Evolutionary conservation across 2,888 invertebrate genomes (phyloP).

Genomic region (Halictus quadricinctus): DNA sequence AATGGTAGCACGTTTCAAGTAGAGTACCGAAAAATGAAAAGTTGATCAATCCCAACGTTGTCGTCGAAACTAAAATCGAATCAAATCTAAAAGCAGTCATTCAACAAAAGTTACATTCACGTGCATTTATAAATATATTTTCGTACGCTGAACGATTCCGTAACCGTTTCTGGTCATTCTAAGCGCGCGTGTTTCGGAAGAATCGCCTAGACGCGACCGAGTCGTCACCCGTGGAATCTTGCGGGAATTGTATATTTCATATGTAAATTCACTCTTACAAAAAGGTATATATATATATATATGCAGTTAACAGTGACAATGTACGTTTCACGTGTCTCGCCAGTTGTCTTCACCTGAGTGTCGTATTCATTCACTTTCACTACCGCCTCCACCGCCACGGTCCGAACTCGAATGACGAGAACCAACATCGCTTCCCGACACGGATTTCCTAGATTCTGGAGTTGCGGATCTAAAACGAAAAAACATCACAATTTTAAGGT

Average conservation of each 20-base stretch:
- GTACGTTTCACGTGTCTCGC: background rate
- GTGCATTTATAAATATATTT: background rate
- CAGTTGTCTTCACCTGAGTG: background rate
- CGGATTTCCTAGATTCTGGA: slow-evolving; percentile 85
- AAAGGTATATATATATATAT: slow-evolving; percentile 33
- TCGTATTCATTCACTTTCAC: slow-evolving; percentile 63
- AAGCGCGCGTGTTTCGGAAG: background rate
- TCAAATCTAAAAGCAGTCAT: background rate
- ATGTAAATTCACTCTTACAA: slow-evolving; percentile 43
- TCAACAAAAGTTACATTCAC: background rate
- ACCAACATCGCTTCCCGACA: slow-evolving; percentile 84
- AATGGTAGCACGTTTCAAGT: slow-evolving; percentile 6
- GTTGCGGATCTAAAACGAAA: slow-evolving; percentile 81
- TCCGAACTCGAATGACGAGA: slow-evolving; percentile 75
- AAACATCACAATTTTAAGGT: background rate
- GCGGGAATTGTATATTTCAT: slow-evolving; percentile 19
- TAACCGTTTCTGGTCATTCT: background rate
- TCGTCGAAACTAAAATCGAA: background rate
- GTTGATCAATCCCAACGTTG: background rate
- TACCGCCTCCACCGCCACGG: slow-evolving; percentile 65
- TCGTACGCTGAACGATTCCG: background rate
- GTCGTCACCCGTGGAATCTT: slow-evolving; percentile 5
- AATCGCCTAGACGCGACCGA: background rate
- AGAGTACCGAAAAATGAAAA: background rate
- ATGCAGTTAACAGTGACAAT: slow-evolving; percentile 9